Evolutionary conservation across 2,797 vertebrate species (phyloP), one percentile per base, ranked within the genome.

Genomic region (Sebastes aleutianus): DNA sequence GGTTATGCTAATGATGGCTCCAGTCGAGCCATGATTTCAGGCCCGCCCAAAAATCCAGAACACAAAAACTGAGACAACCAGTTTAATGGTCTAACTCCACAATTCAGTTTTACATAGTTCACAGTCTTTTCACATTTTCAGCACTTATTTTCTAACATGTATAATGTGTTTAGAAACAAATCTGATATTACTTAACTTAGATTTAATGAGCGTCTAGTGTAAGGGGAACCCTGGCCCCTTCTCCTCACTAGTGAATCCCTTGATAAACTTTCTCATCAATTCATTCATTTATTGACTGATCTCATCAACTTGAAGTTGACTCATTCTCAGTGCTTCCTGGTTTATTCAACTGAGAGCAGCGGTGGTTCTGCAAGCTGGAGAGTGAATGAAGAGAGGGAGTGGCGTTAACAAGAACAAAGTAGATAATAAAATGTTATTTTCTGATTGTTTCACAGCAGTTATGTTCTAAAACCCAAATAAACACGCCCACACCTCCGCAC

Each of bases 11-110:
- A 54, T n/a, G n/a, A 54, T 0, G 20, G 50, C 8, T n/a, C 50
- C 0, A 53, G 43, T 47, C 43, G 1, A 53, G 47, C 47, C 47
- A n/a, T 53, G 20, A 53, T 53, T 53, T 54, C n/a, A 22, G n/a
- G 53, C 8, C n/a, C 2, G 8, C n/a, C 1, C 8, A n/a, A 53
- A 50, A 54, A 22, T 54, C 53, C 9, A 0, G 5, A 54, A 0
- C 53, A 54, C 53, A 54, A 54, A 54, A 54, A 54, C 16, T 54
- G 53, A 54, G 53, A 54, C 20, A 22, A 22, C 8, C 53, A 54
- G 47, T 0, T 50, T 0, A 50, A 50, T 50, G 47, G 0, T 20
- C 47, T 50, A 50, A 50, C 47, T 50, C 47, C 47, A 50, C 47
- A 50, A 50, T 50, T 50, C 47, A 50, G 47, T 9, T 22, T 1